Conservation (phyloP, 2,888 invertebrate species). For the Caenorhabditis sulstoni region DNA sequence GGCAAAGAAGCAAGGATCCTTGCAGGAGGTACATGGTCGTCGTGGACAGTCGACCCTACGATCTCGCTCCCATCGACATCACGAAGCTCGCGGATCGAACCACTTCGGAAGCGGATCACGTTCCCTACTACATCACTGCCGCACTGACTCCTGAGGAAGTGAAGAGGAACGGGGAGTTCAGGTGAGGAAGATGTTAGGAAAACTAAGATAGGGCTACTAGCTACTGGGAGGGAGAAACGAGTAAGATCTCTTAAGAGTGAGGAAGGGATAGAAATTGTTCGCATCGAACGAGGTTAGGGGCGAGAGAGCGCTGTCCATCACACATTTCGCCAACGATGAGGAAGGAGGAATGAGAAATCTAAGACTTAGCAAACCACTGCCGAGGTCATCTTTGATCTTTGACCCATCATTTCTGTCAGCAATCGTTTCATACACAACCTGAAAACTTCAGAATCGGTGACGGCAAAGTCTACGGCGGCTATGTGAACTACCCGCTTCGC, state of each 20-base stretch:
- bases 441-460: constrained; percentile 70
- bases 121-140: constrained; percentile 73
- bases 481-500: constrained; percentile 73
- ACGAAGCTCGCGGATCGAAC: constrained; percentile 68
- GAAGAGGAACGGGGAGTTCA: constrained; percentile 56
- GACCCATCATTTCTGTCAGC: too few relatives aligned
- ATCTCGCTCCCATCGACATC: constrained; percentile 68
- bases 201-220: too few relatives aligned
- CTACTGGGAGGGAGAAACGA: too few relatives aligned
- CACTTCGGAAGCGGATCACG: constrained; percentile 69
- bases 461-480: constrained; percentile 73
- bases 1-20: neutral
- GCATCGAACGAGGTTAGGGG: too few relatives aligned
- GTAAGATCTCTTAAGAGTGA: too few relatives aligned
- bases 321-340: too few relatives aligned
- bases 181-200: constrained; percentile 43
- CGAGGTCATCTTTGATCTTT: too few relatives aligned
- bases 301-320: too few relatives aligned
- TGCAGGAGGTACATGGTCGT: constrained; percentile 70
- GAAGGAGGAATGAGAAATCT: too few relatives aligned
- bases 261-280: too few relatives aligned
- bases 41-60: constrained; percentile 69
- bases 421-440: too few relatives aligned
- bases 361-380: too few relatives aligned
- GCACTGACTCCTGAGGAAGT: constrained; percentile 69